Base-by-base conservation (phyloP, 2,888 invertebrate genomes). In the Thereva nobilitata region DNA sequence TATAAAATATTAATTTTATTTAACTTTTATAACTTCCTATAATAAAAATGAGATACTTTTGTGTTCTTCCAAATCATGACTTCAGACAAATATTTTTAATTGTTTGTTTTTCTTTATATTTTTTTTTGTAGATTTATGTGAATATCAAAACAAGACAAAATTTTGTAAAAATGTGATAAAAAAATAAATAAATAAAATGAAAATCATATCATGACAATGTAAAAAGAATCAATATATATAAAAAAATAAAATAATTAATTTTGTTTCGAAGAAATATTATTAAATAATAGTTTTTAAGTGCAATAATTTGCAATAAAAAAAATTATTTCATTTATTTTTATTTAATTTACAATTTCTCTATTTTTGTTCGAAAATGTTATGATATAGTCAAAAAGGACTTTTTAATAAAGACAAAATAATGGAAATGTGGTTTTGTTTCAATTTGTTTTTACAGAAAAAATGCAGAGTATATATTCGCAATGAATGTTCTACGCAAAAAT, bases 121-220 rank as follows among this genome's bases (percentile, higher is more conserved):
- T 47, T 47, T 5, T 47, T 47, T n/a, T 47, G 5, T 47, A 10
- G n/a, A 47, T 10, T 10, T 10, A 47, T 42, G n/a, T 42, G 42
- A 42, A 42, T 8, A 47, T 47, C n/a, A 10, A 55, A 35, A 4
- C 4, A 44, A 34, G 9, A 44, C 35, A 44, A 44, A 44, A 44
- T n/a, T 3, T 8, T 59, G 45, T 35, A 37, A 59, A 47, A 59
- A 45, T 65, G 65, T 65, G 65, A 65, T 65, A 65, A 56, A 23
- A 23, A 23, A 23, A 23, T 23, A 23, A 23, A 23, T 23, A 23
- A 23, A 23, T 23, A 23, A 23, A 23, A 41, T 34, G 12, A 47
- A 56, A 65, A 65, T 65, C 65, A 65, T 65, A 65, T 65, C 65
- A 65, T 65, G 53, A 65, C 59, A 59, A 59, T 59, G 35, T 38